Evolutionary conservation across 2,888 invertebrate species (phyloP).

Genomic region (Helobdella robusta): DNA sequence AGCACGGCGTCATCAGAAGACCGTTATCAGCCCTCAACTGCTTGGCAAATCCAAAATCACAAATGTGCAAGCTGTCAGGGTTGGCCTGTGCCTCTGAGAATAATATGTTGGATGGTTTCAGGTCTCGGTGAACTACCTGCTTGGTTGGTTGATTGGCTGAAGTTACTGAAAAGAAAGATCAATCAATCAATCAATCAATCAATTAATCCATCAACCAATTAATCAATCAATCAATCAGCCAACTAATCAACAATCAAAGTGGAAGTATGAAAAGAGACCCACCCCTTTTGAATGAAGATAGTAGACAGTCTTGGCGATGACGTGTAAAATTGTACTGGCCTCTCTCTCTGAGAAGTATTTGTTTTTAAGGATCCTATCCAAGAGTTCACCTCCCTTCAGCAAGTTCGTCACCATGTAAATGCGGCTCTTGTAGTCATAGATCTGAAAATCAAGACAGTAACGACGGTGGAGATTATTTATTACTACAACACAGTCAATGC

Average conservation of each 20-base stretch:
- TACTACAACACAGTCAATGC: not conserved
- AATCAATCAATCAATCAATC: no score
- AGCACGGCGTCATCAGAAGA: conserved; percentile 96
- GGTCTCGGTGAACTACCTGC: conserved; percentile 71
- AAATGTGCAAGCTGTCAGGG: conserved; percentile 79
- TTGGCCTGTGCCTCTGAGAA: conserved; percentile 74
- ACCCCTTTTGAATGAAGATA: conserved; percentile 85
- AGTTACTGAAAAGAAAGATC: not conserved
- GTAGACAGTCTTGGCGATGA: conserved; percentile 75
- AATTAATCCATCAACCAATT: not conserved
- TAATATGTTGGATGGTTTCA: conserved; percentile 93
- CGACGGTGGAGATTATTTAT: not conserved
- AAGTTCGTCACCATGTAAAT: conserved; percentile 88
- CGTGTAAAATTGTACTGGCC: conserved; percentile 76
- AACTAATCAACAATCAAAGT: not conserved
- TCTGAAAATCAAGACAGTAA: conserved; percentile 44
- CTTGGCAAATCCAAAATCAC: conserved; percentile 96
- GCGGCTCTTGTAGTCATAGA: conserved; percentile 67
- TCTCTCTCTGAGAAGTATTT: conserved; percentile 79
- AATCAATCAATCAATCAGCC: no score
- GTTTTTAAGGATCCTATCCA: conserved; percentile 77
- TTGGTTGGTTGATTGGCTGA: not conserved
- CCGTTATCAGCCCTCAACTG: conserved; percentile 90
- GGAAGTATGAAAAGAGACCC: conserved; percentile 31
- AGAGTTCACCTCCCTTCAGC: conserved; percentile 82